Evolutionary conservation across 2,113 vertebrate species (phyloP), one percentile per base, ranked within the genome.

Genomic region (Eolophus roseicapilla): DNA sequence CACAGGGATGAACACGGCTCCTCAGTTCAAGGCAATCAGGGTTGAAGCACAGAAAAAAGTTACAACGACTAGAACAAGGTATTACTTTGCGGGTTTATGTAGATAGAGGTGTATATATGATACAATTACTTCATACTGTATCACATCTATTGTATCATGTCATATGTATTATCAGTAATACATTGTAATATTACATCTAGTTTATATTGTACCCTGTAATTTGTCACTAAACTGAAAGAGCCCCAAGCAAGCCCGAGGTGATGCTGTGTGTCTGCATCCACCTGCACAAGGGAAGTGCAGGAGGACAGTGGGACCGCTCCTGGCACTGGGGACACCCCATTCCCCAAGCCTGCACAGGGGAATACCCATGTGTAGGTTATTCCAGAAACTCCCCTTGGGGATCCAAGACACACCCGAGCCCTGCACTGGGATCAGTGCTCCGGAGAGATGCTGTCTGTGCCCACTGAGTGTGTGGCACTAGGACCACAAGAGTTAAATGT

Each of bases 271-370:
- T 24, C 23, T 14, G 33, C 4, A 50, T 44, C 37, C 13, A 50
- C 50, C 74, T 24, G 29, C 60, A 20, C 44, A 18, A 25, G n/a
- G 24, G 5, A 37, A 65, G 20, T 3, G 7, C 28, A 21, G 23
- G 7, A 4, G n/a, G 35, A 31, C 41, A 43, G 43, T 2, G 3
- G 2, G 33, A 13, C 37, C 9, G 23, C 27, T 39, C 43, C 24
- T 4, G 6, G 44, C 3, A 0, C n/a, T 0, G 2, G 23, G 33
- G 68, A 27, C 16, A 18, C 27, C 18, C 3, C 25, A 0, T 2
- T 50, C 55, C 55, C 15, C 17, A 33, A 29, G 33, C 43, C 76
- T 19, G 31, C 25, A 9, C 4, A 2, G 28, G 18, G 9, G 9
- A 65, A 46, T 10, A 33, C 0, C 15, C 12, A 47, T 9, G 0